Evolutionary conservation across 2,113 vertebrate genomes (phyloP).

Genomic region (Myocastor coypus): DNA sequence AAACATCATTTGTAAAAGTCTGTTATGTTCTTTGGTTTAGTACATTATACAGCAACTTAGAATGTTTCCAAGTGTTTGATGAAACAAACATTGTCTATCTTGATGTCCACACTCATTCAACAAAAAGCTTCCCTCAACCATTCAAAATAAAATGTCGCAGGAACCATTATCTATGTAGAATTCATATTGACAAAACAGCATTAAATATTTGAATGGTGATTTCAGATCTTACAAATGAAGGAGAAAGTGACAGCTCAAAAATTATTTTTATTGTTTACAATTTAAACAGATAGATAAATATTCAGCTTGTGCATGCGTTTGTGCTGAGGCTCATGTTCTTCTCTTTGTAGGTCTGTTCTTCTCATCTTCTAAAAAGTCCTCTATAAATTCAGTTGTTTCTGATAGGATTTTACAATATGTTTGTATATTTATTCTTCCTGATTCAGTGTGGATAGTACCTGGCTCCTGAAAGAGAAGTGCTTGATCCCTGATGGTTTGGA

Average conservation of each 20-base stretch:
- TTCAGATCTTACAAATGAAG: neutral
- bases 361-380: neutral
- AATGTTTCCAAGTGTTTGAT: neutral
- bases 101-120: neutral
- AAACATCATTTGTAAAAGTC: neutral
- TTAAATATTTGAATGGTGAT: neutral
- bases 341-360: neutral
- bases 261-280: neutral
- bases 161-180: accelerated
- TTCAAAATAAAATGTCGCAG: neutral
- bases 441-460: neutral
- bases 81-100: neutral
- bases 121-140: neutral
- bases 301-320: neutral
- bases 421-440: neutral
- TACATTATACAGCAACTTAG: neutral
- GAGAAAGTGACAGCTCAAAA: neutral
- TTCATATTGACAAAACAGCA: neutral
- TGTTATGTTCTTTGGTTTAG: neutral
- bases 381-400: neutral
- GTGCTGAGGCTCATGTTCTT: neutral
- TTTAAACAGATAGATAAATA: neutral
- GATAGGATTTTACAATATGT: neutral
- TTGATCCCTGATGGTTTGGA: neutral
- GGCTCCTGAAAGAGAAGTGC: neutral